Conservation (phyloP, 2,888 invertebrate genomes). For the Corbicula japonica region DNA sequence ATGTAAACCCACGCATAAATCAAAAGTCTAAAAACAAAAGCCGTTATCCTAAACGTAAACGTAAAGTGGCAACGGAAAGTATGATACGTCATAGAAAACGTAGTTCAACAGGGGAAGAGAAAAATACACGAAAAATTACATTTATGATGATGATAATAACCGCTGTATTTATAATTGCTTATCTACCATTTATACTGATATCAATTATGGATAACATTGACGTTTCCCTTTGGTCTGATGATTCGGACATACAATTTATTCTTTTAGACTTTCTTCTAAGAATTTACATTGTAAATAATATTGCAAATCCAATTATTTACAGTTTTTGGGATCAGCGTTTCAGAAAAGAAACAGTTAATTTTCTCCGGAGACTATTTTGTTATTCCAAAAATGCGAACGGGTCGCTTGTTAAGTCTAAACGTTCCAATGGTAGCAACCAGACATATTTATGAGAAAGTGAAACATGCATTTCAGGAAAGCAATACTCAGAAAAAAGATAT, state of each 20-base stretch:
- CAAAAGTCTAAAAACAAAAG: background rate
- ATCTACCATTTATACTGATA: slow-evolving; percentile 54
- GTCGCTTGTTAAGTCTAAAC: too few species aligned
- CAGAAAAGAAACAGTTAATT: slow-evolving; percentile 4
- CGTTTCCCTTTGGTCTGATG: slow-evolving; percentile 33
- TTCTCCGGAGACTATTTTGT: background rate
- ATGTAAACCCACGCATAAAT: background rate
- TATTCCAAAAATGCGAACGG: too few species aligned
- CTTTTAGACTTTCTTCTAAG: slow-evolving; percentile 49
- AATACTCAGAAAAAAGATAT: too few species aligned
- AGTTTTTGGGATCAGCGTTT: slow-evolving; percentile 58
- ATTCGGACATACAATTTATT: slow-evolving; percentile 12
- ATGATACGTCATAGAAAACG: slow-evolving; percentile 36
- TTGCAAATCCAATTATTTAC: slow-evolving; percentile 63
- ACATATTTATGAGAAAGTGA: too few species aligned
- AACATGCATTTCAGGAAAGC: too few species aligned
- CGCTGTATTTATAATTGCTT: slow-evolving; percentile 51
- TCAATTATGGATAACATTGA: slow-evolving; percentile 31
- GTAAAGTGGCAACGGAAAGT: background rate
- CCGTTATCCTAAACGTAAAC: background rate
- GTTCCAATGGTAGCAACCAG: too few species aligned
- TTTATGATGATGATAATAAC: slow-evolving; percentile 63
- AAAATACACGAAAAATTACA: slow-evolving; percentile 59
- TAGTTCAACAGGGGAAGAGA: slow-evolving; percentile 31
- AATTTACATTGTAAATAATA: slow-evolving; percentile 58